These are phyloP conservation scores for Beris morrisii DNA, from an alignment of 2,888 invertebrate species.

Conservation along the genomic window DNA sequence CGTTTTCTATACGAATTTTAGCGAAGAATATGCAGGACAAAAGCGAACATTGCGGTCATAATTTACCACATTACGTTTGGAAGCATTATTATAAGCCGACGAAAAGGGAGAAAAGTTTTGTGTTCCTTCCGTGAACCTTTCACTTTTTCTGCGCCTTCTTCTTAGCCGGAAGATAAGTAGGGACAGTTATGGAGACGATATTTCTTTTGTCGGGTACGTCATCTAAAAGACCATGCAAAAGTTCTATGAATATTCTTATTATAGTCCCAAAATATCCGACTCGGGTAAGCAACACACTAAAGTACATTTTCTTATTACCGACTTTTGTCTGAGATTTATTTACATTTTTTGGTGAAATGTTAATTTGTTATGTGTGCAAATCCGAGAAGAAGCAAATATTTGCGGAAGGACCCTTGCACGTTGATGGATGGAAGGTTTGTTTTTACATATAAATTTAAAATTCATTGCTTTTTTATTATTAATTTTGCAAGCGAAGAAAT, in stretches of 20 bases:
- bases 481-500: too few species aligned
- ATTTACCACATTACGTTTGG: constrained; percentile 8
- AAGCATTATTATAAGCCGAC: constrained; percentile 1
- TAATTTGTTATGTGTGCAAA: constrained; percentile 4
- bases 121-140: not conserved
- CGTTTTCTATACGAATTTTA: not conserved
- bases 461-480: too few species aligned
- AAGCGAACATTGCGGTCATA: not conserved
- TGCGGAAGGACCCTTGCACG: too few species aligned
- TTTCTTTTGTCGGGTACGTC: constrained; percentile 18
- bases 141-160: not conserved
- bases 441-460: too few species aligned
- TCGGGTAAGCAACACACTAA: not conserved
- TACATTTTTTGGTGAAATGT: not conserved
- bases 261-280: too few species aligned
- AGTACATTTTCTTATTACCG: not conserved
- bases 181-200: constrained; percentile 18
- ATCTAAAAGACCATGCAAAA: not conserved
- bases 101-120: not conserved
- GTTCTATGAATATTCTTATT: too few species aligned
- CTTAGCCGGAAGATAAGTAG: constrained; percentile 8
- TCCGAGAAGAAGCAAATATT: not conserved
- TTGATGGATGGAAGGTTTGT: too few species aligned
- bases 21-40: constrained; percentile 1
- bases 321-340: not conserved